Evolutionary conservation across 1,140 invertebrate genomes (phyloP).

Genomic region (Trissolcus basalis): DNA sequence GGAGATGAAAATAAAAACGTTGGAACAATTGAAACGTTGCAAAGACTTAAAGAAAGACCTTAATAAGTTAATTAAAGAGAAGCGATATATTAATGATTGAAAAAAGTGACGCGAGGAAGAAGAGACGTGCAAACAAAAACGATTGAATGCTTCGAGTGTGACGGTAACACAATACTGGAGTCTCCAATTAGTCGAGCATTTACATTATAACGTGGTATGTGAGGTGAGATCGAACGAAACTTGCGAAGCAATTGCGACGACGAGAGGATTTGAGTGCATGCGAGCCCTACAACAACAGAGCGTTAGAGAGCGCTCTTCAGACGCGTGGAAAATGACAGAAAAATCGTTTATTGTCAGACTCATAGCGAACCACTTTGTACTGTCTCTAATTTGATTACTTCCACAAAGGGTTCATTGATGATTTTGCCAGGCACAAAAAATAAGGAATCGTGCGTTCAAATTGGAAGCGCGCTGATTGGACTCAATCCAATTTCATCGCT

Average conservation of each 20-base stretch:
- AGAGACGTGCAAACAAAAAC: slow-evolving; percentile 67
- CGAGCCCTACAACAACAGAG: slow-evolving; percentile 47
- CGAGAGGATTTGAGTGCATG: slow-evolving; percentile 49
- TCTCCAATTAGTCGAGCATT: slow-evolving; percentile 75
- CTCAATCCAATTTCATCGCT: slow-evolving; percentile 7
- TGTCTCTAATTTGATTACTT: slow-evolving; percentile 49
- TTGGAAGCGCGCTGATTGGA: slow-evolving; percentile 18
- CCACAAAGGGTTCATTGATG: slow-evolving; percentile 43
- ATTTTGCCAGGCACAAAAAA: slow-evolving; percentile 23
- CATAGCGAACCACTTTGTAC: slow-evolving; percentile 41
- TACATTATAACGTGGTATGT: slow-evolving; percentile 68
- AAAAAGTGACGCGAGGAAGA: slow-evolving; percentile 34
- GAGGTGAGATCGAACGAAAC: slow-evolving; percentile 48
- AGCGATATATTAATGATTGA: slow-evolving; percentile 8
- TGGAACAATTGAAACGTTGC: slow-evolving; percentile 20
- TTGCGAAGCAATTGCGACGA: slow-evolving; percentile 50
- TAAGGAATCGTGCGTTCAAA: slow-evolving; percentile 28
- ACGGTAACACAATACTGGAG: slow-evolving; percentile 61
- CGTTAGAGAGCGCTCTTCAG: slow-evolving; percentile 48
- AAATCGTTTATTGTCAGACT: slow-evolving; percentile 52
- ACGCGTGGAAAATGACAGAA: slow-evolving; percentile 53
- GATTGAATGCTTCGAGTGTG: slow-evolving; percentile 65
- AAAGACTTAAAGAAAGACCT: slow-evolving; percentile 24
- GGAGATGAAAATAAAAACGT: slow-evolving; percentile 6
- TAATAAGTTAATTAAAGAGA: slow-evolving; percentile 55